phyloP scores from a whole-genome alignment of 1,140 invertebrate species.

The Sinonovacula constricta region DNA sequence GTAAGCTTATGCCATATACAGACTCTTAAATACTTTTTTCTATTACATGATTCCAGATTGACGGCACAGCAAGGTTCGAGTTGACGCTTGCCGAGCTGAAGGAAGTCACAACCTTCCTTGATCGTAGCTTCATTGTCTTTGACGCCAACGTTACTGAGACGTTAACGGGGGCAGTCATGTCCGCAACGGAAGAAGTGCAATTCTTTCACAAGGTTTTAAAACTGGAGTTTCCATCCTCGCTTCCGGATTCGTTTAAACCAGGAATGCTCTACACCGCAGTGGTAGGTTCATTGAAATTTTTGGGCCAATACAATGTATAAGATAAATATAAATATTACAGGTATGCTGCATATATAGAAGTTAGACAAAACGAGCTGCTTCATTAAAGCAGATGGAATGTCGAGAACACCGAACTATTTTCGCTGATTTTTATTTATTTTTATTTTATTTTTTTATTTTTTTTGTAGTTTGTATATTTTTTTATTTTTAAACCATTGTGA shows the following conservation, averaged over 20 bases:
- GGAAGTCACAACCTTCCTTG: slow-evolving; percentile 42
- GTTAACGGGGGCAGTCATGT: slow-evolving; percentile 25
- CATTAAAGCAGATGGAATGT: too few species aligned
- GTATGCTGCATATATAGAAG: too few species aligned
- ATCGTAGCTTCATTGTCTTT: slow-evolving; percentile 37
- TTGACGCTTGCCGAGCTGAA: slow-evolving; percentile 57
- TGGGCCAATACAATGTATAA: too few species aligned
- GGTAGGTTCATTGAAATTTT: slow-evolving; percentile 35
- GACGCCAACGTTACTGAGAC: slow-evolving; percentile 45
- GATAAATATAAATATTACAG: too few species aligned
- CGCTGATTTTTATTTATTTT: too few species aligned
- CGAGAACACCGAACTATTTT: too few species aligned
- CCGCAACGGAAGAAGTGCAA: slow-evolving; percentile 13
- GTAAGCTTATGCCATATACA: too few species aligned
- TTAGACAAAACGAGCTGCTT: too few species aligned
- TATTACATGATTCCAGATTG: slow-evolving; percentile 58
- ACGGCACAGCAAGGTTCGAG: slow-evolving; percentile 62
- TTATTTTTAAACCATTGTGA: too few species aligned
- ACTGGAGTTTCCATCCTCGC: slow-evolving; percentile 31
- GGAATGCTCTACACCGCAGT: slow-evolving; percentile 31
- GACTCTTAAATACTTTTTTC: too few species aligned
- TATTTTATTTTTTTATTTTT: too few species aligned
- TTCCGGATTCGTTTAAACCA: slow-evolving; percentile 38
- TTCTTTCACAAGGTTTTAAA: slow-evolving; percentile 39
- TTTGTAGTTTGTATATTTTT: too few species aligned